Evolutionary conservation across 2,113 vertebrate genomes (phyloP), one percentile per base, ranked within the genome.

Genomic region (Chlamydotis undulata): DNA sequence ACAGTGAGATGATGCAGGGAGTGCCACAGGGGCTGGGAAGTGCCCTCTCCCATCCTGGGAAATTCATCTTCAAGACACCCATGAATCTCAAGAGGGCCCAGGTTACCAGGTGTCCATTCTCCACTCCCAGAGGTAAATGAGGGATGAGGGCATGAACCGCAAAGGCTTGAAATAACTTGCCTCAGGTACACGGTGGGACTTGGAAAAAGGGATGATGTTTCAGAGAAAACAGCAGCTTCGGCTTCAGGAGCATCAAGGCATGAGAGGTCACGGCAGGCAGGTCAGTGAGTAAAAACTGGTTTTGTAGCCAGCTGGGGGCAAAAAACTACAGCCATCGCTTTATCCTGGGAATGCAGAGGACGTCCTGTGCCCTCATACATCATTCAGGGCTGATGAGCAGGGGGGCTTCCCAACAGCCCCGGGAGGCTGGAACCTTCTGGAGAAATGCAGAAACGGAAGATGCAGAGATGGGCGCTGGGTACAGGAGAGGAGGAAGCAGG

Each of bases 121-220:
- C 25, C 12, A 4, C 14, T 73, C 39, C 26, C 55, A 84, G 35
- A 47, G 29, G 14, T 22, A 79, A 76, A 71, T 1, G 8, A 37
- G 37, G 63, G 37, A 19, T 33, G 19, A 92, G 12, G 12, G 41
- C 43, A 49, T 0, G 0, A 90, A 22, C 21, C 45, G 29, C 56
- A 60, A 49, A 57, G 4, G 1, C 67, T 63, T 43, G 53, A 63
- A 87, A 37, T 53, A n/a, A 63, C 26, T 77, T 31, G n/a, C 53
- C 29, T 71, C 22, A 68, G 73, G 64, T 77, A 25, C 5, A 0
- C 14, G 33, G 57, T 1, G 2, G 19, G 35, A 26, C 0, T 1
- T 43, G 59, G 49, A 67, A 47, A 50, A 52, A 59, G 37, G 35
- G 29, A 41, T 21, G 21, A 18, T 31, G 15, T 12, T 67, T 53